Percentiles rank a stretch among this genome's conserved stretches.
These are phyloP conservation scores for Podarcis raffonei DNA, from an alignment of 2,113 vertebrate genomes.

Conservation along the genomic window DNA sequence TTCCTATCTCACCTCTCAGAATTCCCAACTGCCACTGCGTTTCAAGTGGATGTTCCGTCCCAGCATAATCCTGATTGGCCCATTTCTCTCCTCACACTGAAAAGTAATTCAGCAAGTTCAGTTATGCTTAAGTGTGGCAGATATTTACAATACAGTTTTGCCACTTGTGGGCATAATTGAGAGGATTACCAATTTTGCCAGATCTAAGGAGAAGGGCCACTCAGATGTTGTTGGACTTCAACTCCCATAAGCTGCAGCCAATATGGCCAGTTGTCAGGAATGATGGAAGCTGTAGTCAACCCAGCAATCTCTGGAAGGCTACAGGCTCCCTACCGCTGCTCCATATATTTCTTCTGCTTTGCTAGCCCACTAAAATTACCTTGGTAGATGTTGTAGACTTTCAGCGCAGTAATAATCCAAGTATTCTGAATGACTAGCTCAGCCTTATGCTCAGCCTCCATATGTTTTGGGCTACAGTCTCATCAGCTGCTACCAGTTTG, in stretches of 20 bases:
- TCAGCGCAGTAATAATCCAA: neutral
- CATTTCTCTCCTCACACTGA: neutral
- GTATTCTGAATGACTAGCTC: neutral
- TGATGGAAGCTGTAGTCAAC: too few relatives aligned
- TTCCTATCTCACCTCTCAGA: neutral
- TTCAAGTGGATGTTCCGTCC: slow-evolving; percentile 6
- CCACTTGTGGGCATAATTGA: neutral
- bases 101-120: neutral
- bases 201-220: too few relatives aligned
- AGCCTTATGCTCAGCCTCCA: too few relatives aligned
- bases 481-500: too few relatives aligned
- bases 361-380: too few relatives aligned
- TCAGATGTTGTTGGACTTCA: too few relatives aligned
- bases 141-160: neutral
- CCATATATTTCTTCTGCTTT: neutral
- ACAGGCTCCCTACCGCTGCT: too few relatives aligned
- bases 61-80: neutral
- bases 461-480: too few relatives aligned
- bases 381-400: neutral
- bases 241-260: too few relatives aligned
- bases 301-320: too few relatives aligned
- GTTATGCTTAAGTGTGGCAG: neutral
- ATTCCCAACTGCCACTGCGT: slow-evolving; percentile 18
- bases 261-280: too few relatives aligned
- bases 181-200: neutral